phyloP scores from a whole-genome alignment of 2,888 invertebrate genomes.

The Drosophila dives region DNA sequence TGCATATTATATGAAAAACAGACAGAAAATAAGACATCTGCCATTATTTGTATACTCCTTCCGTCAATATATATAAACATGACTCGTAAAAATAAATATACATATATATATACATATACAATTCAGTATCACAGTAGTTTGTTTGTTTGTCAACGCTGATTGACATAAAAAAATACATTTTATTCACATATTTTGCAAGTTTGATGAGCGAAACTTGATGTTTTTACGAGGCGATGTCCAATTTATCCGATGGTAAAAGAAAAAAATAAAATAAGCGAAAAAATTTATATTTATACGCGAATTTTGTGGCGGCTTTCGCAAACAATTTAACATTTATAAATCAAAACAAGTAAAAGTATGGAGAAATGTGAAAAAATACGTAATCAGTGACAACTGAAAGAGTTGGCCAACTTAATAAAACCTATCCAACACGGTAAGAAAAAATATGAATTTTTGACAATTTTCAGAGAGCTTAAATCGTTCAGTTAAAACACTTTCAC shows the following conservation, averaged over 20 bases:
- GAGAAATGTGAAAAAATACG: conserved; percentile 9
- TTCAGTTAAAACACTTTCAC: conserved; percentile 27
- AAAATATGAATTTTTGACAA: conserved; percentile 9
- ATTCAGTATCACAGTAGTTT: conserved; percentile 38
- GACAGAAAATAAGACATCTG: conserved; percentile 59
- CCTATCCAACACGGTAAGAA: background rate
- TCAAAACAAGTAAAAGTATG: conserved; percentile 11
- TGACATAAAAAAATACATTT: conserved; percentile 73
- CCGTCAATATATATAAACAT: conserved; percentile 2
- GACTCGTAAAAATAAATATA: conserved; percentile 19
- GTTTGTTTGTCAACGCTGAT: conserved; percentile 66
- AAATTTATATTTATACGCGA: conserved; percentile 64
- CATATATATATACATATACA: conserved; percentile 5
- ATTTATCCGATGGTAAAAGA: conserved; percentile 58
- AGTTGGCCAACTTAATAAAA: background rate
- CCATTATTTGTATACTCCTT: conserved; percentile 36
- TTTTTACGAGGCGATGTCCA: conserved; percentile 61
- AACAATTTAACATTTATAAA: conserved; percentile 59
- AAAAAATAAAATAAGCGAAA: conserved; percentile 2
- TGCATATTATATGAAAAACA: conserved; percentile 74
- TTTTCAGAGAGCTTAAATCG: conserved; percentile 13
- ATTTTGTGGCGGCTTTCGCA: conserved; percentile 57
- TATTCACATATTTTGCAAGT: conserved; percentile 73
- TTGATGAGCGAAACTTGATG: conserved; percentile 63
- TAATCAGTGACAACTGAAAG: conserved; percentile 21